Evolutionary conservation across 1,140 invertebrate genomes (phyloP).

Genomic region (Trissolcus basalis): DNA sequence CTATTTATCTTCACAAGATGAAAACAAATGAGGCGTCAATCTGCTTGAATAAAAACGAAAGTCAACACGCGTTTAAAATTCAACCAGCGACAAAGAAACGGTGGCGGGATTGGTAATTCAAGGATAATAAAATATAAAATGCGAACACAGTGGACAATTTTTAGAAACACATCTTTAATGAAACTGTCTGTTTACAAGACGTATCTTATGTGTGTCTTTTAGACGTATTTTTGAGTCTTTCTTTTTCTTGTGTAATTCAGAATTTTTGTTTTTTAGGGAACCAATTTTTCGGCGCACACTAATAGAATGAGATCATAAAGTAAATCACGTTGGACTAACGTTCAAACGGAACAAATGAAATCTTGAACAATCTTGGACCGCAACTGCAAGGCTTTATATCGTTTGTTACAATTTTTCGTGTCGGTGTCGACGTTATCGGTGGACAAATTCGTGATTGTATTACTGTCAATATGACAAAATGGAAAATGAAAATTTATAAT

Average conservation of each 20-base stretch:
- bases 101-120: constrained; percentile 33
- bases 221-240: too few species aligned
- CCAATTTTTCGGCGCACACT: constrained; percentile 1
- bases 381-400: constrained; percentile 8
- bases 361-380: constrained; percentile 8
- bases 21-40: constrained; percentile 11
- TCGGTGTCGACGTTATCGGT: constrained; percentile 8
- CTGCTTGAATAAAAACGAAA: constrained; percentile 7
- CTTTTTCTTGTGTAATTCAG: too few species aligned
- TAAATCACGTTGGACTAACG: neutral
- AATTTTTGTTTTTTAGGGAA: too few species aligned
- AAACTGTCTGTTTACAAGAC: constrained; percentile 6
- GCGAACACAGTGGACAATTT: constrained; percentile 28
- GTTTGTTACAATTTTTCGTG: constrained; percentile 14
- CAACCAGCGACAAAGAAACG: constrained; percentile 17
- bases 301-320: constrained; percentile 2
- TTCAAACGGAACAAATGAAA: constrained; percentile 7
- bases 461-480: constrained; percentile 5
- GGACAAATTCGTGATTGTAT: constrained; percentile 24
- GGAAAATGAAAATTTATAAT: neutral
- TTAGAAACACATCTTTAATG: constrained; percentile 46
- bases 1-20: constrained; percentile 6
- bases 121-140: constrained; percentile 39
- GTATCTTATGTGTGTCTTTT: too few species aligned
- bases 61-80: constrained; percentile 12